phyloP scores from a whole-genome alignment of 2,888 invertebrate species.

The Drosophila differens region DNA sequence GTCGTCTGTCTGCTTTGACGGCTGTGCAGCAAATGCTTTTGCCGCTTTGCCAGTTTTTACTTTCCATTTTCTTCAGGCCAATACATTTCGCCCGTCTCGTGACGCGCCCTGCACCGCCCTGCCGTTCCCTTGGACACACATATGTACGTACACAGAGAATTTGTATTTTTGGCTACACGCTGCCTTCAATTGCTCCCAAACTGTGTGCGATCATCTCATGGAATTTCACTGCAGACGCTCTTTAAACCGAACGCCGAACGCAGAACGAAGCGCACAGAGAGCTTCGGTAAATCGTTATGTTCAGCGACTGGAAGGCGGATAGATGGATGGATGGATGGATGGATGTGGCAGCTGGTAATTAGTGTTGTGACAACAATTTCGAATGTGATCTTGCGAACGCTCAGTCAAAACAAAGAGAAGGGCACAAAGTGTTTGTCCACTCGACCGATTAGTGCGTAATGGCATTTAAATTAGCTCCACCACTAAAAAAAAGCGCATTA shows the following conservation, averaged over 20 bases:
- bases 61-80: constrained; percentile 68
- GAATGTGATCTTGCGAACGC: not conserved
- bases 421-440: not conserved
- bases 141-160: constrained; percentile 7
- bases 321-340: not conserved
- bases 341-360: not conserved
- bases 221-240: constrained; percentile 52
- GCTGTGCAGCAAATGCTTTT: constrained; percentile 70
- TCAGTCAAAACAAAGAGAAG: not conserved
- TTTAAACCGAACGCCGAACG: not conserved
- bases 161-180: constrained; percentile 55
- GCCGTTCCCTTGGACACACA: constrained; percentile 19
- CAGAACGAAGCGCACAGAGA: constrained; percentile 12
- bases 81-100: constrained; percentile 17
- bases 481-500: too few species aligned
- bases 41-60: constrained; percentile 61
- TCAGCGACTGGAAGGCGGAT: constrained; percentile 15
- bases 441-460: not conserved
- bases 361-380: not conserved
- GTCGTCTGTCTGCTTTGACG: constrained; percentile 75
- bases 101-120: constrained; percentile 2
- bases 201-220: constrained; percentile 61
- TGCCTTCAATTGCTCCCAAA: constrained; percentile 63
- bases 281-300: constrained; percentile 17
- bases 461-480: not conserved